A percentile compares a stretch with the other conserved stretches of the same genome.
phyloP scores from a whole-genome alignment of 92 coral and sea anemone genomes.

The Micromussa lordhowensis region DNA sequence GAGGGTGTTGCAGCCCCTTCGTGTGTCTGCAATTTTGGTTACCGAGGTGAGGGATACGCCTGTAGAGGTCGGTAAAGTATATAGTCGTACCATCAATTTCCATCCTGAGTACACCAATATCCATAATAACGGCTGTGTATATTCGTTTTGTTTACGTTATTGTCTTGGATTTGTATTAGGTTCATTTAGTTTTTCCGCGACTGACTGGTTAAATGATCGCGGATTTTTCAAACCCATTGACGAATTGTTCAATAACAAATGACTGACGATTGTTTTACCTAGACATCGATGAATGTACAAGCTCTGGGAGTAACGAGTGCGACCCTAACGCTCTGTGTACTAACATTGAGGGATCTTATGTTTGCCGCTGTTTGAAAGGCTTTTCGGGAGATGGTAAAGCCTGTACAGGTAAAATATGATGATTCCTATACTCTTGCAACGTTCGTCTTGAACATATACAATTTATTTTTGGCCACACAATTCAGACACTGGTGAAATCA shows the following conservation, averaged over 20 bases:
- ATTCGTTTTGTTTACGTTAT: not conserved
- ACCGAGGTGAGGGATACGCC: slow-evolving; percentile 67
- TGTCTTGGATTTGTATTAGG: not conserved
- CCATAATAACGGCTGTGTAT: not conserved
- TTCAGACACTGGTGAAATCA: not conserved
- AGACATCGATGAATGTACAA: slow-evolving; percentile 37
- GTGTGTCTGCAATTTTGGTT: slow-evolving; percentile 66
- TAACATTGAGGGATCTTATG: slow-evolving; percentile 41
- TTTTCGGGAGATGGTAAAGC: slow-evolving; percentile 60
- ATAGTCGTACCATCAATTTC: not conserved
- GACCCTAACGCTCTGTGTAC: slow-evolving; percentile 40
- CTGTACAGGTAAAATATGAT: slow-evolving; percentile 47
- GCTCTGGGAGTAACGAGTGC: slow-evolving; percentile 20
- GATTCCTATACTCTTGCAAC: not conserved
- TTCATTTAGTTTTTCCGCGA: not conserved
- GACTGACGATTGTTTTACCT: not conserved
- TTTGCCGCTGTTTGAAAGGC: slow-evolving; percentile 70
- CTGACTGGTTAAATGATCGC: not conserved
- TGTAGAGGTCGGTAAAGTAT: slow-evolving; percentile 53
- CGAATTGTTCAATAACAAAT: not conserved
- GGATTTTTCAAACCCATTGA: not conserved
- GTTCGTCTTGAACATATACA: not conserved
- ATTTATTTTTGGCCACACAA: not conserved
- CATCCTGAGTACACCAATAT: not conserved
- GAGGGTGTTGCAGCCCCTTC: slow-evolving; percentile 26